Evolutionary conservation across 2,797 vertebrate genomes (phyloP), one percentile per base, ranked within the genome.

Genomic region (Tokudaia tokunoshimensis): DNA sequence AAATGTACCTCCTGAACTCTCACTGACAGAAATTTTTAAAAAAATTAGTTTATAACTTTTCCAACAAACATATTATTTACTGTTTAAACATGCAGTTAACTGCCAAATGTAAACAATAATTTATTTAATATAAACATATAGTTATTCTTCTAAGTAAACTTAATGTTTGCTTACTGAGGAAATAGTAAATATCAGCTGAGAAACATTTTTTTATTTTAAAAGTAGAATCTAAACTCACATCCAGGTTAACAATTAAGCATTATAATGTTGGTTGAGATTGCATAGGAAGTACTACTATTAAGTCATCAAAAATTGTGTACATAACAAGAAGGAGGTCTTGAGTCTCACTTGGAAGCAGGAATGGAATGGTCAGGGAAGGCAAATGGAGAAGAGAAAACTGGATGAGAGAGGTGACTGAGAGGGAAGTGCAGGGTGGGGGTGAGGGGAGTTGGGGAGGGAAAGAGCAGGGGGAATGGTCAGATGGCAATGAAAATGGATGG

Each of bases 21-120:
- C 76, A 52, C 24, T 87, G 90, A 90, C 97, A 98, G 94, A 94
- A 82, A 80, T 84, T 52, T 0, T 6, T 20, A 31, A 31, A 29
- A 41, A 41, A 59, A 1, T 96, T 97, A 0, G 96, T 91, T 96
- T 89, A 96, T 90, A 78, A 78, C 65, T 96, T 96, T 87, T 91
- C 85, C 87, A 93, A 88, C 70, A 96, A 78, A 87, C 17, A 79
- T 41, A 70, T 97, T 93, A 81, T 79, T 95, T 82, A 83, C 52
- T 88, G 78, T 94, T 2, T 19, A 94, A 91, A 78, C 96, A 95
- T 87, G 37, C 34, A 87, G 78, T 70, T 97, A 94, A 75, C 55
- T 92, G 79, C 41, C 37, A 95, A 89, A 76, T 61, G 75, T 78
- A 94, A 96, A 94, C 44, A 97, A 88, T 22, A 85, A 82, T 61